Evolutionary conservation across 2,113 vertebrate species (phyloP).

Genomic region (Sakesphorus luctuosus): DNA sequence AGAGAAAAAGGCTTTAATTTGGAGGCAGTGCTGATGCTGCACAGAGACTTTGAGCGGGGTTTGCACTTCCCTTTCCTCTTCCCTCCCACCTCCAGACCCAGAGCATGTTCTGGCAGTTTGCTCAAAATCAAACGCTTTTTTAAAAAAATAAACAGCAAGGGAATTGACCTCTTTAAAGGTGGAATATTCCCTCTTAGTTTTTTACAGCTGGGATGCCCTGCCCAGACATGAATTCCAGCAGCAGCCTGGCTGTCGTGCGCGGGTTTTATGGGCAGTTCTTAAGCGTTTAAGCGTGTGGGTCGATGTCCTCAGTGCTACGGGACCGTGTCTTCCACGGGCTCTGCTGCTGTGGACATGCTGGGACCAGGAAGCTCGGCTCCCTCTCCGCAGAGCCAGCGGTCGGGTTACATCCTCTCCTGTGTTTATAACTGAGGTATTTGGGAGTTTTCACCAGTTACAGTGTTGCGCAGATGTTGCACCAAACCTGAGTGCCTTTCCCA

Average conservation of each 20-base stretch:
- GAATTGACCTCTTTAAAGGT: not conserved
- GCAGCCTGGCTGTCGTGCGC: not conserved
- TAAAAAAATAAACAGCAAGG: constrained; percentile 12
- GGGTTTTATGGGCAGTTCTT: not conserved
- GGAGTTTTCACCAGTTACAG: not conserved
- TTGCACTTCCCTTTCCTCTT: constrained; percentile 36
- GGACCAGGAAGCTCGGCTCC: not conserved
- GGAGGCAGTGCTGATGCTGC: not conserved
- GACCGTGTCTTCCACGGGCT: not conserved
- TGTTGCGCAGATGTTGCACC: not conserved
- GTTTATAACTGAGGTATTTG: rapidly evolving
- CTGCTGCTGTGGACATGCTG: rapidly evolving
- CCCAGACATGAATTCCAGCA: not conserved
- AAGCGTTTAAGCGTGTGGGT: rapidly evolving
- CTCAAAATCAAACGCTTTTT: not conserved
- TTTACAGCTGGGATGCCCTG: not conserved
- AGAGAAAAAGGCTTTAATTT: not conserved
- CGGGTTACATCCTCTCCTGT: not conserved
- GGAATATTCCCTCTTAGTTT: not conserved
- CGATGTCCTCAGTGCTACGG: not conserved
- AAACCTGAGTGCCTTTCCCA: not conserved
- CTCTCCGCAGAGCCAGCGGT: rapidly evolving
- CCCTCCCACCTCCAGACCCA: constrained; percentile 11
- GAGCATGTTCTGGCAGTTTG: not conserved
- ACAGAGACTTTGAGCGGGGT: not conserved